Base-by-base conservation (phyloP, 2,888 invertebrate species). In the Octonoba sinensis region DNA sequence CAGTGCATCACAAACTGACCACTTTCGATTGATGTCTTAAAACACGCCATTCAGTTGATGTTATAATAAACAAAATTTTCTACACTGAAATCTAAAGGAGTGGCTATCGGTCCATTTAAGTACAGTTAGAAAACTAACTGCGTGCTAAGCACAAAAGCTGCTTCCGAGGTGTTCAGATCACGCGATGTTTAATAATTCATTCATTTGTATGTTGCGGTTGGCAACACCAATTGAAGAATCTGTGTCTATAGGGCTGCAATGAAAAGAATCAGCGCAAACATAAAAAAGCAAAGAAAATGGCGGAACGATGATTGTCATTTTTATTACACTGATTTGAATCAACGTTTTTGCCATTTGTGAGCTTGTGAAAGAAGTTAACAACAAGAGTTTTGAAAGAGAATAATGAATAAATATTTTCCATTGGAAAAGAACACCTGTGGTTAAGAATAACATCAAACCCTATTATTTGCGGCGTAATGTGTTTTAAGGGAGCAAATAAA, bases 181-280 rank as follows among this genome's bases (percentile, higher is more conserved):
- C 79, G 79, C 79, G n/a, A 81, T 81, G 49, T 36, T 81, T 81
- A 81, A 81, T 81, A 81, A 81, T 81, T 81, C 79, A 81, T 81
- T 81, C 67, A 73, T 69, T 79, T 79, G 51, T 72, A 18, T 60
- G 54, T 36, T 18, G 73, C 20, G 69, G 72, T 73, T 81, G 79
- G 79, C 79, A 81, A 81, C 79, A 46, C 54, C 73, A 20, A 74
- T 74, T 73, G 79, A 73, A 74, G 73, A 67, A 64, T 57, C 76
- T 54, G 51, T 69, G 67, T 66, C 44, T n/a, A 59, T 36, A 27
- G 60, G 47, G 67, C 56, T 49, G 73, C 54, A 20, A 46, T 56
- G 22, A 49, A 64, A 73, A 72, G 51, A 47, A 75, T 36, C 18
- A 36, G 36, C 36, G 36, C 36, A 36, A 36, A 36, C 36, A 36